Evolutionary conservation across 2,797 vertebrate genomes (phyloP).

Genomic region (Neosalanx taihuensis): DNA sequence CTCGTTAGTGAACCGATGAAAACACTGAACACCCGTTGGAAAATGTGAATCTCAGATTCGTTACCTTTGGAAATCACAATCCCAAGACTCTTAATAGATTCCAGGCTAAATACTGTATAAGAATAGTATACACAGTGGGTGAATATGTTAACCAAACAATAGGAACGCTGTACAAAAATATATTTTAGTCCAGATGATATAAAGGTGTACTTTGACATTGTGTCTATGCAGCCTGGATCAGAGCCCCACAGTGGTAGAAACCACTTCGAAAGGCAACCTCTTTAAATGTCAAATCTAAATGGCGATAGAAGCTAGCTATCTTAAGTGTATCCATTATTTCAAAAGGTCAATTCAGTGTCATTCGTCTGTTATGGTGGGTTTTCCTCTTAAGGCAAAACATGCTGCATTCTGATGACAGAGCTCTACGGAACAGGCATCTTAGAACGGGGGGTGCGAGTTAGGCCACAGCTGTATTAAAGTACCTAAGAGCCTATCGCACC

Average conservation of each 20-base stretch:
- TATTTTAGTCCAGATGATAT: background rate
- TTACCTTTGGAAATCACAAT: background rate
- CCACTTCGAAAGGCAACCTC: background rate
- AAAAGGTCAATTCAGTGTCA: constrained; percentile 3
- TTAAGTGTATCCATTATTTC: no score
- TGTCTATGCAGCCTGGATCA: background rate
- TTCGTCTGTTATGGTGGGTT: constrained; percentile 3
- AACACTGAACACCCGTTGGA: background rate
- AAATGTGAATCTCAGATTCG: background rate
- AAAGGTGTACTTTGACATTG: background rate
- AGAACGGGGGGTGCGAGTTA: background rate
- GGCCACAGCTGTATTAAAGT: background rate
- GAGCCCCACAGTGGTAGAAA: background rate
- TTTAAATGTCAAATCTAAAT: background rate
- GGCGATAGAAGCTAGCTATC: background rate
- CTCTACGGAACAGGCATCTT: background rate
- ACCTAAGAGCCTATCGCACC: background rate
- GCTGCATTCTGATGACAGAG: background rate
- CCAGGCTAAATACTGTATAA: background rate
- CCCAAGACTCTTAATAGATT: background rate
- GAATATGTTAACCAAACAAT: background rate
- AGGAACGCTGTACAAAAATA: background rate
- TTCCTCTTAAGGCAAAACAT: constrained; percentile 24
- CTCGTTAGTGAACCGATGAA: background rate
- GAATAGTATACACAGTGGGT: background rate